Evolutionary conservation across 2,888 invertebrate species (phyloP), one percentile per base, ranked within the genome.

Genomic region (Antheraea assamensis): DNA sequence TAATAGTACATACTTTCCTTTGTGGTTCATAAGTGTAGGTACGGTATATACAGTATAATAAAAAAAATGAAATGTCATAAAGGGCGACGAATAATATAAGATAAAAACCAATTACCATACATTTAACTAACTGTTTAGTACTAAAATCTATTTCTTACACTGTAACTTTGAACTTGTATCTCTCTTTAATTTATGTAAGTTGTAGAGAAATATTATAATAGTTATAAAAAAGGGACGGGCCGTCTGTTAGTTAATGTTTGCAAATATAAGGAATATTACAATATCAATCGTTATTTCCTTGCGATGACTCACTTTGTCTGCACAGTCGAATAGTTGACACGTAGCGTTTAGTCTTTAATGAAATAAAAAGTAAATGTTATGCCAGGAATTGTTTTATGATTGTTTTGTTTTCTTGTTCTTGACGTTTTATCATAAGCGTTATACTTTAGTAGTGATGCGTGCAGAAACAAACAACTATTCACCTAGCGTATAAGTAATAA

Each of bases 261-360:
- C 30, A 64, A 64, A 64, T 64, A 49, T 27, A 49, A 70, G 24
- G 4, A 70, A 17, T 71, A 55, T 30, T 30, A 55, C 61, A 61
- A 58, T 30, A 58, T 15, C 27, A 24, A 61, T 61, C 27, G 27
- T 24, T 42, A 42, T 61, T 61, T 61, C 13, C 5, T 61, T 61
- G 27, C 17, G n/a, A n/a, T 21, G n/a, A 5, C 7, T 55, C 55
- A 8, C 10, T 55, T 55, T 55, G 55, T n/a, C n/a, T n/a, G n/a
- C n/a, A n/a, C 52, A 13, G 13, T 42, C 2, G 42, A 7, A 42
- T 42, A 3, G 42, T 42, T 42, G 42, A n/a, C n/a, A n/a, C n/a
- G n/a, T n/a, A n/a, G n/a, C n/a, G n/a, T n/a, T n/a, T n/a, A n/a
- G n/a, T n/a, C n/a, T n/a, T n/a, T n/a, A n/a, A n/a, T n/a, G n/a